These are phyloP conservation scores for Macroteleia sp. DNA, from an alignment of 2,888 invertebrate genomes.

Conservation along the genomic window DNA sequence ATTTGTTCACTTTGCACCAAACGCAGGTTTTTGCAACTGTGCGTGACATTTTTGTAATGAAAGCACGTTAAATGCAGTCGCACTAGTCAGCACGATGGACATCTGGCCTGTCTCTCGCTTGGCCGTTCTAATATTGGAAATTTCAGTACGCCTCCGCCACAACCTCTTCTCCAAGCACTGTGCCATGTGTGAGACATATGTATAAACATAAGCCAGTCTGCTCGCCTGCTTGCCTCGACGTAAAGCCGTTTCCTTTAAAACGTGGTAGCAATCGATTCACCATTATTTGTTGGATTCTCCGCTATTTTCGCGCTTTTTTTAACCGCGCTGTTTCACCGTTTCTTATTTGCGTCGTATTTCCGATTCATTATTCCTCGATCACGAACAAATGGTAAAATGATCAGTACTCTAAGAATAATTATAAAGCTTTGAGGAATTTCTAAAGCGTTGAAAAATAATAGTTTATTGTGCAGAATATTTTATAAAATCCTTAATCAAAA, in stretches of 20 bases:
- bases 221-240: constrained; percentile 68
- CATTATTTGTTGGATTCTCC: constrained; percentile 63
- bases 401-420: no score
- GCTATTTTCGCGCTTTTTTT: constrained; percentile 50
- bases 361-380: constrained; percentile 30
- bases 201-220: constrained; percentile 80
- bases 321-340: constrained; percentile 6
- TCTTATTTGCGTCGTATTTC: constrained; percentile 17
- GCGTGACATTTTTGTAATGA: constrained; percentile 84
- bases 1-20: constrained; percentile 30
- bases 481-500: no score
- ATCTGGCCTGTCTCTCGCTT: constrained; percentile 79
- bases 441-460: no score
- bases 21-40: constrained; percentile 71
- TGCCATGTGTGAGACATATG: constrained; percentile 83
- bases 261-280: constrained; percentile 72
- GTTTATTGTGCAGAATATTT: no score
- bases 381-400: constrained; percentile 20
- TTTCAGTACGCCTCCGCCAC: constrained; percentile 77
- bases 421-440: no score
- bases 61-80: constrained; percentile 78
- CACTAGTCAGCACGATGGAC: constrained; percentile 64
- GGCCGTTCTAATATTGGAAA: constrained; percentile 84
- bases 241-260: constrained; percentile 73
- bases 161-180: constrained; percentile 68